Evolutionary conservation across 1,140 invertebrate species (phyloP), one percentile per base, ranked within the genome.

Genomic region (Musca domestica): DNA sequence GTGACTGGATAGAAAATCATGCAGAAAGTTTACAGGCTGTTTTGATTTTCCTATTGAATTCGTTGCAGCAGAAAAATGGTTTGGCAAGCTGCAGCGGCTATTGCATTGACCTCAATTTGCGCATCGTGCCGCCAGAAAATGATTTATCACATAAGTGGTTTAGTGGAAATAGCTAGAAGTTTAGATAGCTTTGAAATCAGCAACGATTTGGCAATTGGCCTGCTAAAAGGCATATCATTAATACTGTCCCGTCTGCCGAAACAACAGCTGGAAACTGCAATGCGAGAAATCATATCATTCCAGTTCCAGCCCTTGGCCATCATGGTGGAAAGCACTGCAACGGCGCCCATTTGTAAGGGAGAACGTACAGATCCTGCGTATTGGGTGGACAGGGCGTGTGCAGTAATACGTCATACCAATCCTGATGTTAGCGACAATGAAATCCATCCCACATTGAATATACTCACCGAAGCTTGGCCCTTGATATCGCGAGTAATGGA

Each of bases 1-100:
- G 93, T 74, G 95, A 98, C 77, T 99, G 97, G 97, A 91, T 99
- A 48, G 92, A 96, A 75, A 88, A 88, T 80, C 94, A 98, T 85
- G 87, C 92, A 0, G 87, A 90, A 68, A 88, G 89, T 25, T 81
- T 96, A 74, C 90, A 94, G 78, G 89, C 92, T 10, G 88, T 92
- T 47, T 83, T 96, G 58, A 91, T 95, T 81, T 92, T 90, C 73
- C 83, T 96, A 27, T 83, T 95, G 23, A 84, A 83, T 25, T 90
- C 90, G 54, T 83, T 96, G 56, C 89, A 90, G 69, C 81, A 86
- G 49, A 87, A 92, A 74, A 86, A 87, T 30, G 86, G 86, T n/a
- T 81, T 96, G 51, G 91, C 92, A 1, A n/a, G 87, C 86, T 23
- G 89, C 90, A 2, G 90, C 94, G 1, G 93, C 94, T 15, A 87